phyloP scores from a whole-genome alignment of 2,797 vertebrate species.

The Borostomias antarcticus region DNA sequence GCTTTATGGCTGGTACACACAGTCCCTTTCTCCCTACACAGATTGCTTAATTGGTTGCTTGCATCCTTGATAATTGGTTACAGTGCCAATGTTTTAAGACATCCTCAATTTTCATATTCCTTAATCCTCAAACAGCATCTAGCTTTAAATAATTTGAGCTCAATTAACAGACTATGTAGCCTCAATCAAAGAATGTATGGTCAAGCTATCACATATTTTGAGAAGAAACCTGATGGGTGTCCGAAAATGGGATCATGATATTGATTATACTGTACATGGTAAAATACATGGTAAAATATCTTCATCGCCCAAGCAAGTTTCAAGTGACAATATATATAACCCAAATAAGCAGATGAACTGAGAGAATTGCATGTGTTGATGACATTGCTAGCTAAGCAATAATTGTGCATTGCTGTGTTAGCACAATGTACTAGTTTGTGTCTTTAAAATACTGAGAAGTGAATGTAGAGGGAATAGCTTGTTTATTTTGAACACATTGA shows the following conservation, averaged over 20 bases:
- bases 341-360: background rate
- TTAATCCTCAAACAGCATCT: no score
- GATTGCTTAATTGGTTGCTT: no score
- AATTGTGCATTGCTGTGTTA: slow-evolving; percentile 17
- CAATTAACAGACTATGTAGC: no score
- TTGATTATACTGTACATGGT: background rate
- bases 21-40: no score
- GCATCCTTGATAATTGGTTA: slow-evolving; percentile 1
- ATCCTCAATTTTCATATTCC: no score
- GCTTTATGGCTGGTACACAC: background rate
- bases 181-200: background rate
- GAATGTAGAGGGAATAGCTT: slow-evolving; percentile 3
- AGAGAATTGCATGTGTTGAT: slow-evolving; percentile 15
- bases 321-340: background rate
- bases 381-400: slow-evolving; percentile 22
- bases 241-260: background rate
- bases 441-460: background rate
- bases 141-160: no score
- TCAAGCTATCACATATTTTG: background rate
- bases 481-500: background rate
- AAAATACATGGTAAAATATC: no score
- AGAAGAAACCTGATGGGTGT: background rate
- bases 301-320: background rate
- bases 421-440: slow-evolving; percentile 19
- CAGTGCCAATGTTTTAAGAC: no score